Conservation (phyloP, 2,113 vertebrate species). For the Cinclus cinclus region DNA sequence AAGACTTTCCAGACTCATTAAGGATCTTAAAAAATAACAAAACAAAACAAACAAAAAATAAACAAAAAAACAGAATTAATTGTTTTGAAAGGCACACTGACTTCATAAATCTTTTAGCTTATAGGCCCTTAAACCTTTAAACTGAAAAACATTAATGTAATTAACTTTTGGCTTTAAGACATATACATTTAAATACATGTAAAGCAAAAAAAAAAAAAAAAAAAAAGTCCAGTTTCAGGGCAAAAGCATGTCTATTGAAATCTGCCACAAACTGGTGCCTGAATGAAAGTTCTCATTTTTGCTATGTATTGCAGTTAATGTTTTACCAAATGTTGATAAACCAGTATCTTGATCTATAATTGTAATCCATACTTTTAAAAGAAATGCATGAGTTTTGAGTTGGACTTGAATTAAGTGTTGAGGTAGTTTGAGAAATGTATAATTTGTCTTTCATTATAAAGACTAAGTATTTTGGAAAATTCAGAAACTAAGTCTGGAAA, state of each 20-base stretch:
- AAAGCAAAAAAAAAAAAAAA: neutral
- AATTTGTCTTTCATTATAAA: neutral
- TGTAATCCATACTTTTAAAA: neutral
- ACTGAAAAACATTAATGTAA: neutral
- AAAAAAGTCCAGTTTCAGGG: neutral
- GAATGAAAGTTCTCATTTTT: neutral
- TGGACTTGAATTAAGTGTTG: neutral
- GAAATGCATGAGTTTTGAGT: neutral
- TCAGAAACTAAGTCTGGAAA: neutral
- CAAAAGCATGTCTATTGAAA: neutral
- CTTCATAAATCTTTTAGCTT: neutral
- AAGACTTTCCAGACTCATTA: slow-evolving; percentile 17
- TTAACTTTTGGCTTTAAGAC: neutral
- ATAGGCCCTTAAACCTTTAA: neutral
- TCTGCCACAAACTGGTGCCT: neutral
- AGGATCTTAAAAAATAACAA: neutral
- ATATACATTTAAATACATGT: neutral
- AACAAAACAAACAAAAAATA: too few species aligned
- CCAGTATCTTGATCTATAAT: neutral
- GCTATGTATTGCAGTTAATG: neutral
- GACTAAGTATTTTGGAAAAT: neutral
- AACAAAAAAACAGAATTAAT: neutral
- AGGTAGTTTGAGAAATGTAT: neutral
- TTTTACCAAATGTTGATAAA: neutral
- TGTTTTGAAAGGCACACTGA: slow-evolving; percentile 20